Conservation (phyloP, 2,888 invertebrate species). For the Aphodius sticticus region DNA sequence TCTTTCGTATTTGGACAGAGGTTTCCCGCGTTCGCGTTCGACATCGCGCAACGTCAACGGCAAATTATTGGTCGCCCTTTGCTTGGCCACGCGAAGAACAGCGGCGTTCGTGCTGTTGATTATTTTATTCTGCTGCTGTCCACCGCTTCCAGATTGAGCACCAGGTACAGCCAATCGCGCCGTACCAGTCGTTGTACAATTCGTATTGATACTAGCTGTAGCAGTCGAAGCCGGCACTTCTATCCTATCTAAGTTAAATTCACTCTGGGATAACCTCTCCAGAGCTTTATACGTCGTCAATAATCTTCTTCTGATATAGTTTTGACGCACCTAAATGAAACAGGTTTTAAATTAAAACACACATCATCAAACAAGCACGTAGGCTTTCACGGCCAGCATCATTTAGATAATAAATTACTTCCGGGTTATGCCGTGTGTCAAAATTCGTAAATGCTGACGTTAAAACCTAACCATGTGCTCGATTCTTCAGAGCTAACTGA, state of each 20-base stretch:
- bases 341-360: not conserved
- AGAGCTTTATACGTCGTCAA: conserved; percentile 83
- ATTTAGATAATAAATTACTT: no score
- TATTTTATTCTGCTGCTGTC: conserved; percentile 48
- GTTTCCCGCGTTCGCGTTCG: conserved; percentile 82
- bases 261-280: conserved; percentile 84
- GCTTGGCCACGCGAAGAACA: conserved; percentile 58
- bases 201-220: conserved; percentile 51
- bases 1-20: conserved; percentile 87
- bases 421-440: no score
- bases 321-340: conserved; percentile 72
- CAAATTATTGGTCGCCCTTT: conserved; percentile 62
- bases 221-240: conserved; percentile 69
- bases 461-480: no score
- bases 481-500: no score
- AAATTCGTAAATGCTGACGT: no score
- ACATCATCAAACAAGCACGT: no score
- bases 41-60: conserved; percentile 80
- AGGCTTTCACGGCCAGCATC: no score
- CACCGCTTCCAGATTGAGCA: conserved; percentile 49
- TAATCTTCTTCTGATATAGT: conserved; percentile 79
- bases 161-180: conserved; percentile 50
- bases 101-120: conserved; percentile 59
- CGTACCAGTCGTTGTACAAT: conserved; percentile 37
- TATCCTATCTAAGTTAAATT: conserved; percentile 79